Evolutionary conservation across 2,113 vertebrate genomes (phyloP), one percentile per base, ranked within the genome.

Genomic region (Sander vitreus): DNA sequence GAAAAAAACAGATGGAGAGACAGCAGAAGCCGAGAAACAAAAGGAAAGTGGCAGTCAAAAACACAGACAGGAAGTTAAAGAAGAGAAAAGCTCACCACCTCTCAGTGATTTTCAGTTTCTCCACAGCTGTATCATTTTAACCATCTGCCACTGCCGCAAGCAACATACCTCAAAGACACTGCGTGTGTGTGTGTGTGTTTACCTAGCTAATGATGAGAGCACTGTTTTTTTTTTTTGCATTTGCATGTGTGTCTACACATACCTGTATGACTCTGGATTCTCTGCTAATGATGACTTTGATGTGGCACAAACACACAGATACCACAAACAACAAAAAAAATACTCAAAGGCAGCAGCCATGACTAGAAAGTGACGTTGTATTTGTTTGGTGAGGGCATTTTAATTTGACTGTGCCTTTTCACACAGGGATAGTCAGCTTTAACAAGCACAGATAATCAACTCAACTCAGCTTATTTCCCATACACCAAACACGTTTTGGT

Each of bases 261-360:
- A 79, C 59, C 77, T 78, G 55, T 79, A 75, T 80, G 83, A 60
- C 74, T 87, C 36, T 15, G 12, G 74, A 58, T 82, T 73, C 19
- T 50, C 47, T 66, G 25, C 67, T 90, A 75, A 81, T 85, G 73
- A 87, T 74, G 80, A 75, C 83, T 84, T 81, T 85, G 80, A 82
- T 80, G 43, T 70, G 58, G 51, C 15, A 1, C n/a, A 64, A 43
- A 82, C 70, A 36, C 8, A 77, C 3, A 51, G 18, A 53, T 36
- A 48, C 9, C 3, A 27, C 43, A 27, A 27, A 15, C 1, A 33
- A 33, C 4, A 33, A 33, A 25, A 25, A 25, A 25, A 71, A 51
- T 6, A 58, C 43, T 75, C 65, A 66, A 43, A 62, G 27, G 27
- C 51, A 43, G 63, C 16, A 43, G 39, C 47, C 15, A 55, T 59